Base-by-base conservation (phyloP, 2,797 vertebrate species). In the Distichodus sexfasciatus region DNA sequence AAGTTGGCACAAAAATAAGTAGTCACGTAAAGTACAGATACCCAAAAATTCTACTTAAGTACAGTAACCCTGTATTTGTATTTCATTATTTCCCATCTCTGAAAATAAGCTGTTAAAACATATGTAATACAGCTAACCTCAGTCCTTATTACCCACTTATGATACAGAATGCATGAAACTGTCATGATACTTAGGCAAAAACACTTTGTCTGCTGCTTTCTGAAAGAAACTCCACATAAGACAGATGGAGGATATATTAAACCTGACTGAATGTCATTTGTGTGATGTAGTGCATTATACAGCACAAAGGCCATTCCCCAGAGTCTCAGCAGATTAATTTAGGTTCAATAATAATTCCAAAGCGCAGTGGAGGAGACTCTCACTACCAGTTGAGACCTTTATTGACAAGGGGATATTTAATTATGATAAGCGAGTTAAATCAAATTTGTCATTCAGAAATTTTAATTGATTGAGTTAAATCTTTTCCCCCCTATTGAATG, bases 351-450 rank as follows among this genome's bases (percentile, higher is more conserved):
- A 79, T 76, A 76, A 80, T 80, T 84, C 74, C 71, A 80, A 82
- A 75, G 33, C 31, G 40, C 70, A 77, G 61, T 69, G 75, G 76
- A 81, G 66, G 67, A 79, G 57, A 70, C 55, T 51, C 64, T 82
- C 74, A 84, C 82, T 81, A 67, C 57, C 40, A 77, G 75, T 12
- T 7, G 36, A 38, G 77, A 73, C 78, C 75, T 65, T 78, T 83
- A 86, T 87, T 79, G 82, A 87, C 83, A 81, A 60, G 68, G 67
- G 76, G 19, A 74, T 76, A 76, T 84, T 83, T 85, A 86, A 87
- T 89, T 87, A 87, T 85, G 80, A 85, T 85, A 86, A 88, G 81
- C 73, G 79, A 74, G 66, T 72, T 58, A 83, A 85, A 85, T 87
- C 75, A 69, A 82, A 85, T 83, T 67, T 66, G 82, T 86, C 71